Conservation (phyloP, 1,140 invertebrate genomes). For the Cydia pomonella region DNA sequence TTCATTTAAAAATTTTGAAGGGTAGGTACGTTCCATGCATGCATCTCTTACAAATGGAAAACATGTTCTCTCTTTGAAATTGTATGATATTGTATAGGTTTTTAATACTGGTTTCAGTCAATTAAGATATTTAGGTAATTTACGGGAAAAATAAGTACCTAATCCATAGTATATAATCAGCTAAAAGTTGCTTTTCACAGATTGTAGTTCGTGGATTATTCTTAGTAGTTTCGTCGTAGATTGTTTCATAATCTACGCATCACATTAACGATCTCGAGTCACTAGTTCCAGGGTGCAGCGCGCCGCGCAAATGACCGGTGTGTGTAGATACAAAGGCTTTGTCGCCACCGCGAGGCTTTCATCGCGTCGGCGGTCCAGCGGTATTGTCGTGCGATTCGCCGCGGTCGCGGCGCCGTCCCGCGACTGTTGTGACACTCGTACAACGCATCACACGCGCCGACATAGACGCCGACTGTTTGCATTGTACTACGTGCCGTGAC, state of each 20-base stretch:
- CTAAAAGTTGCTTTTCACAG: no score
- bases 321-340: conserved; percentile 57
- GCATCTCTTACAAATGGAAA: no score
- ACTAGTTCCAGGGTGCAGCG: background rate
- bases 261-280: background rate
- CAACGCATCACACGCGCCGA: conserved; percentile 62
- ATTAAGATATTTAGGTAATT: no score
- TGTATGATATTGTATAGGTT: no score
- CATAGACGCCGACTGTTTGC: conserved; percentile 73
- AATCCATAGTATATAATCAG: no score
- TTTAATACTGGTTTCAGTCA: no score
- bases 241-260: background rate
- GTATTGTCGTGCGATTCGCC: conserved; percentile 68
- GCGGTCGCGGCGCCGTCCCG: conserved; percentile 54
- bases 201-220: background rate
- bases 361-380: conserved; percentile 39
- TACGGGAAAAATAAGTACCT: no score
- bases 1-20: no score
- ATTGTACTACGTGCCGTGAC: conserved; percentile 75
- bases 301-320: conserved; percentile 12
- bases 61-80: no score
- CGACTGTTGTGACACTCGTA: conserved; percentile 63
- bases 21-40: no score
- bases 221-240: conserved; percentile 27
- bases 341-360: conserved; percentile 54